A percentile compares a stretch with the other conserved stretches of the same genome.
Evolutionary conservation across 2,888 invertebrate genomes (phyloP).

Genomic region (Lepidocyrtoides sp.): DNA sequence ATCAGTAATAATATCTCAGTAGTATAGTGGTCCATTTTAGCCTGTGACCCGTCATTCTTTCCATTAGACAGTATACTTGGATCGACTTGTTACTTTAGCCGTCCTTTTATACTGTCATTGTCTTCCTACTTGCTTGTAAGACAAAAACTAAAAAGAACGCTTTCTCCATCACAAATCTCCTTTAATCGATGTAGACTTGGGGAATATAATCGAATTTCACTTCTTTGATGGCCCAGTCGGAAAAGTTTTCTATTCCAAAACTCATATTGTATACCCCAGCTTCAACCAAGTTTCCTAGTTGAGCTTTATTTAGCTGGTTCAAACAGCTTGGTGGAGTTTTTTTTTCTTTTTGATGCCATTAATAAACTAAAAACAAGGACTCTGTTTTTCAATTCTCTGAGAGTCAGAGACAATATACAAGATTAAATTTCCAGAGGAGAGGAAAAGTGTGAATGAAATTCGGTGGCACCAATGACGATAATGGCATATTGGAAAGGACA

Average conservation of each 20-base stretch:
- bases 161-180: conserved; percentile 20
- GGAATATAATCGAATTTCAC: conserved; percentile 34
- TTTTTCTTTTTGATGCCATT: not conserved
- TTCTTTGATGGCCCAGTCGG: not conserved
- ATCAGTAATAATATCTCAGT: too few species aligned
- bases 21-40: not conserved
- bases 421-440: not conserved
- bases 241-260: not conserved
- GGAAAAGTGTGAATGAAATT: conserved; percentile 4
- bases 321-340: not conserved
- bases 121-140: not conserved
- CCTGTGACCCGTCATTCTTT: not conserved
- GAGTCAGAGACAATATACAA: not conserved
- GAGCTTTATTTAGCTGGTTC: not conserved
- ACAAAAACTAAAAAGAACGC: conserved; percentile 17
- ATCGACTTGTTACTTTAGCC: not conserved
- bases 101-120: conserved; percentile 5
- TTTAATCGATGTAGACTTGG: conserved; percentile 29
- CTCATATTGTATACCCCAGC: too few species aligned
- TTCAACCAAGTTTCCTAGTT: not conserved
- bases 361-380: conserved; percentile 22
- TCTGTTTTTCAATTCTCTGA: not conserved
- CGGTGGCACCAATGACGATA: not conserved
- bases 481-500: not conserved
- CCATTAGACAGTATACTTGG: not conserved